These are phyloP conservation scores for Ligdia adustata DNA, from an alignment of 2,888 invertebrate species.

Conservation along the genomic window DNA sequence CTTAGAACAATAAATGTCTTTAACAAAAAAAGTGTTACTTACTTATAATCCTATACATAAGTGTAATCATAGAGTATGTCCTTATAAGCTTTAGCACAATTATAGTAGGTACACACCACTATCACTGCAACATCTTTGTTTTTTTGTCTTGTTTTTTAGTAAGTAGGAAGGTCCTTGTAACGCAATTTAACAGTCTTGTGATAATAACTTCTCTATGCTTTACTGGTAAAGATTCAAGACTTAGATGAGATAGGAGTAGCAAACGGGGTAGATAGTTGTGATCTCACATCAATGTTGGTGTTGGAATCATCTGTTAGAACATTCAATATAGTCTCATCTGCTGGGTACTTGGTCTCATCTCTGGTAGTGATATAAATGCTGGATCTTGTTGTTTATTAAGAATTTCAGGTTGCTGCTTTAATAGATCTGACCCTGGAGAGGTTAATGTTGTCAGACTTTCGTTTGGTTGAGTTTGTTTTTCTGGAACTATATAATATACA, in stretches of 20 bases:
- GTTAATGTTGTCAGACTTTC: background rate
- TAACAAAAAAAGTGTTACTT: background rate
- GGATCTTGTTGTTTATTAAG: background rate
- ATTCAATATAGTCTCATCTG: background rate
- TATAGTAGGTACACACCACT: constrained; percentile 2
- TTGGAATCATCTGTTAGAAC: background rate
- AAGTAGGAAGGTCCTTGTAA: too few species aligned
- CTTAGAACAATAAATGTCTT: background rate
- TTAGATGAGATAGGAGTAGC: background rate
- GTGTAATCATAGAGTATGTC: too few species aligned
- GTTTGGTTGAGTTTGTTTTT: background rate
- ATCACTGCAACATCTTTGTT: background rate
- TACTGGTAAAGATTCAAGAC: constrained; percentile 1
- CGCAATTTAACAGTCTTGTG: too few species aligned
- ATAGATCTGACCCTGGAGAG: background rate
- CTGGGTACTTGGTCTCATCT: background rate
- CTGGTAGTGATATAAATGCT: background rate
- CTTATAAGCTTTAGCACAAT: too few species aligned
- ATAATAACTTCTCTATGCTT: background rate
- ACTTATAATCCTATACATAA: too few species aligned
- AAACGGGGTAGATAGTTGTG: background rate
- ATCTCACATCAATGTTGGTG: background rate
- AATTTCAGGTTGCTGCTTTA: background rate
- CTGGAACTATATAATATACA: background rate
- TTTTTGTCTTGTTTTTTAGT: background rate